Evolutionary conservation across 2,113 vertebrate genomes (phyloP).

Genomic region (Blennius ocellaris): DNA sequence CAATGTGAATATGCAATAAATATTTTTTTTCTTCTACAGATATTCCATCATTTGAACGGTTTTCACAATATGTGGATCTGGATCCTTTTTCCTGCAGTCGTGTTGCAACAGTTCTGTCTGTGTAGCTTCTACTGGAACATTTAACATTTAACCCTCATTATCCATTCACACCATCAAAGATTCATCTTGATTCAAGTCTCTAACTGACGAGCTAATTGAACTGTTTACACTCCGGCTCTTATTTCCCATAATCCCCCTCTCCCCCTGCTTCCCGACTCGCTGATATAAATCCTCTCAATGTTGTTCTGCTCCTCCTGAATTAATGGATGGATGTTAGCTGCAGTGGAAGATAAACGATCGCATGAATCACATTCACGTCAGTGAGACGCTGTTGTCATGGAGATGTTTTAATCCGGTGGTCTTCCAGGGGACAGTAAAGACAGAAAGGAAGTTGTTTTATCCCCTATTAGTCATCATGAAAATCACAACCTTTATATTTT

Average conservation of each 20-base stretch:
- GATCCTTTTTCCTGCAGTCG: too few species aligned
- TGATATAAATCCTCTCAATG: conserved; percentile 38
- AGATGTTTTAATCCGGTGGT: neutral
- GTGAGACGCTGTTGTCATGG: conserved; percentile 30
- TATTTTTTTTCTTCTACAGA: too few species aligned
- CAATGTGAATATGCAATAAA: too few species aligned
- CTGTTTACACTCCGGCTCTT: conserved; percentile 45
- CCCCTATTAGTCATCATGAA: too few species aligned
- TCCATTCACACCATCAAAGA: conserved; percentile 64
- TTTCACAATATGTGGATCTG: too few species aligned
- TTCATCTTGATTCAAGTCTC: conserved; percentile 54
- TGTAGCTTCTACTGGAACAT: conserved; percentile 20
- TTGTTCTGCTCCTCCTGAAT: conserved; percentile 47
- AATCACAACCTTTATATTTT: too few species aligned
- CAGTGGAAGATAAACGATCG: conserved; percentile 60
- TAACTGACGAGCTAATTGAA: conserved; percentile 71
- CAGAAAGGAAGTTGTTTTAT: too few species aligned
- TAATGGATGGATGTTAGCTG: conserved; percentile 57
- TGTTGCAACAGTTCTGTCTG: conserved; percentile 1
- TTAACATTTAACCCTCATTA: conserved; percentile 40
- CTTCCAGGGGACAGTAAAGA: too few species aligned
- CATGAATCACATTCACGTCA: conserved; percentile 54
- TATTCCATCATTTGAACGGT: too few species aligned
- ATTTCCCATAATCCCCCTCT: conserved; percentile 49
- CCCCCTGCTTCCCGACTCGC: conserved; percentile 38